Percentiles rank a stretch among this genome's conserved stretches.
These are phyloP conservation scores for Fratercula arctica DNA, from an alignment of 2,797 vertebrate genomes.

Conservation along the genomic window DNA sequence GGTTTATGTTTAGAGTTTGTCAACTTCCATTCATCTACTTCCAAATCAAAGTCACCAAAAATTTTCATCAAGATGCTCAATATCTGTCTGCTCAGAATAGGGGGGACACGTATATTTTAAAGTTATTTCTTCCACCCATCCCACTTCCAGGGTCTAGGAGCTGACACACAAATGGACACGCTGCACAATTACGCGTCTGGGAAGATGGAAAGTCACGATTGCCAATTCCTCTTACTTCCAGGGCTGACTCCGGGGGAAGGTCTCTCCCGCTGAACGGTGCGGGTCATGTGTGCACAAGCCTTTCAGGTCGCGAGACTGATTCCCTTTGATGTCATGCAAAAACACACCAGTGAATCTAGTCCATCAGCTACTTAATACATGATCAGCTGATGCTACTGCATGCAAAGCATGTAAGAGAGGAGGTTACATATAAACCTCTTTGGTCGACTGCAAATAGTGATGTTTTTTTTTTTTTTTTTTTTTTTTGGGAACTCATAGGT, in stretches of 20 bases:
- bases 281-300: not conserved
- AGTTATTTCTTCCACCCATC: not conserved
- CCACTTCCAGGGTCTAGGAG: not conserved
- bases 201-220: not conserved
- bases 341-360: not conserved
- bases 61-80: not conserved
- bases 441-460: not conserved
- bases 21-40: not conserved
- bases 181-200: fast-evolving
- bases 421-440: not conserved
- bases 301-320: not conserved
- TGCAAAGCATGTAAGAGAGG: not conserved
- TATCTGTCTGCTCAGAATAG: not conserved
- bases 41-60: not conserved
- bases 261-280: not conserved
- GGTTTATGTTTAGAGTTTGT: not conserved
- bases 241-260: not conserved
- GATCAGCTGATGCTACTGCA: not conserved
- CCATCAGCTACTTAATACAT: not conserved
- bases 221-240: not conserved
- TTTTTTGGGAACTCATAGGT: not conserved
- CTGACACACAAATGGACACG: fast-evolving
- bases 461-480: not conserved
- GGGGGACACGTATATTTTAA: not conserved
- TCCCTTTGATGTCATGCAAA: not conserved